A percentile compares a stretch with the other conserved stretches of the same genome.
Evolutionary conservation across 1,140 invertebrate species (phyloP).

Genomic region (Sycophila sp.): DNA sequence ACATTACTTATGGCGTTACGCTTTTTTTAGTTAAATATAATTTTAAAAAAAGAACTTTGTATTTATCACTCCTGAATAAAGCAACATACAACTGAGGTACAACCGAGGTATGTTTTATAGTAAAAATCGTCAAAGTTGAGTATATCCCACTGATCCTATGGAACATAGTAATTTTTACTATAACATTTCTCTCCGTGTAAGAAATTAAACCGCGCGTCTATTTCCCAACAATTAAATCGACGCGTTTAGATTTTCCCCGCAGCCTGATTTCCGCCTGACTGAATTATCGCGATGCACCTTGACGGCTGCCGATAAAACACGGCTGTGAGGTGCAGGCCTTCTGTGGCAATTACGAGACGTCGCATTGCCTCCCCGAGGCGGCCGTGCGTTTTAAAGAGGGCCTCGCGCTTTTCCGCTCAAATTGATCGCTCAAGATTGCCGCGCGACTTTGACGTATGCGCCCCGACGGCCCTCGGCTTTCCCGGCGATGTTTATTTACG

Average conservation of each 20-base stretch:
- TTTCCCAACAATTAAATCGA: constrained; percentile 34
- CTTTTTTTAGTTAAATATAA: no score
- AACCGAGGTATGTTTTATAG: no score
- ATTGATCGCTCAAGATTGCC: constrained; percentile 30
- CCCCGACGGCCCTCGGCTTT: not conserved
- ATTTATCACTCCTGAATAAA: no score
- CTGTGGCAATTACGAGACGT: constrained; percentile 33
- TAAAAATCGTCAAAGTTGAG: no score
- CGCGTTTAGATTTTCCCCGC: not conserved
- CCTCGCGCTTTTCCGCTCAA: constrained; percentile 1
- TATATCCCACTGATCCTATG: no score
- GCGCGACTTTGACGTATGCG: constrained; percentile 19
- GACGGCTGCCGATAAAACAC: constrained; percentile 22
- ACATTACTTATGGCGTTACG: no score
- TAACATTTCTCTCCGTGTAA: not conserved
- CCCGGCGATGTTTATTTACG: constrained; percentile 26
- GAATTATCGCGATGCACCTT: constrained; percentile 23
- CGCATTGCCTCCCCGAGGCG: constrained; percentile 2
- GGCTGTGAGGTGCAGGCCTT: constrained; percentile 13
- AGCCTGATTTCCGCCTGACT: no score
- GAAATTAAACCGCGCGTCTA: no score
- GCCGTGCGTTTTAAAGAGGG: constrained; percentile 22
- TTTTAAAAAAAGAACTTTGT: no score
- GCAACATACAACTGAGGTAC: no score
- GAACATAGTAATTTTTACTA: no score